Evolutionary conservation across 92 coral and sea anemone genomes (phyloP), one percentile per base, ranked within the genome.

Genomic region (Virgularia gustaviana): DNA sequence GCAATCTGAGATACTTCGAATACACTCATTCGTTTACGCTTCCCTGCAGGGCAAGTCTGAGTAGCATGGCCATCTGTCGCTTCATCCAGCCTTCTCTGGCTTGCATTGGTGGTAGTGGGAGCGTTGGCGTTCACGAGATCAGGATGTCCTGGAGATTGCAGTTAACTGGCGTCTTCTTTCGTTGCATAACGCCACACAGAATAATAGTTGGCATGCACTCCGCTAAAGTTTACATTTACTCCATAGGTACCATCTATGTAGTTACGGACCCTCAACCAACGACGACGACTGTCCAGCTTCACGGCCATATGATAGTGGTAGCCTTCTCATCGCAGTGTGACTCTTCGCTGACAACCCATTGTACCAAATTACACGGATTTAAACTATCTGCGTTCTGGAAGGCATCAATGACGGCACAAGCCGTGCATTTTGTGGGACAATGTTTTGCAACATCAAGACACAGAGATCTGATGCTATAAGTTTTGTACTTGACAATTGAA

Each of bases 141-240:
- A 19, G 81, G 85, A 38, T 81, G 81, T 27, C 33, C 41, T 15
- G 15, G 39, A 8, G 85, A 81, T 32, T 81, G 57, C 8, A 81
- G 9, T 36, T 49, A 75, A 20, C 23, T 3, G 10, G 9, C 22
- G 29, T 81, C 85, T 33, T 75, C 81, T 28, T 75, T 81, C 1
- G 81, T 81, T 8, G 81, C 62, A n/a, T 68, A 82, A 30, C 32
- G 57, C 86, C 86, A 70, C 0, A 73, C 82, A 18, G 72, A 41
- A 44, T 76, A 76, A 32, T 49, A 49, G 35, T 70, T 70, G 3
- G 34, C 63, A 54, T 70, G 76, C 11, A 24, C 58, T 10, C 20
- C 57, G 2, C 56, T 42, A 63, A 70, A 49, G 49, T 70, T 51
- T 2, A 70, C 76, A 25, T 70, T 70, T 33, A 70, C 41, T 1